These are phyloP conservation scores for Halcyon badia DNA, from an alignment of 2,797 vertebrate species.

Conservation along the genomic window DNA sequence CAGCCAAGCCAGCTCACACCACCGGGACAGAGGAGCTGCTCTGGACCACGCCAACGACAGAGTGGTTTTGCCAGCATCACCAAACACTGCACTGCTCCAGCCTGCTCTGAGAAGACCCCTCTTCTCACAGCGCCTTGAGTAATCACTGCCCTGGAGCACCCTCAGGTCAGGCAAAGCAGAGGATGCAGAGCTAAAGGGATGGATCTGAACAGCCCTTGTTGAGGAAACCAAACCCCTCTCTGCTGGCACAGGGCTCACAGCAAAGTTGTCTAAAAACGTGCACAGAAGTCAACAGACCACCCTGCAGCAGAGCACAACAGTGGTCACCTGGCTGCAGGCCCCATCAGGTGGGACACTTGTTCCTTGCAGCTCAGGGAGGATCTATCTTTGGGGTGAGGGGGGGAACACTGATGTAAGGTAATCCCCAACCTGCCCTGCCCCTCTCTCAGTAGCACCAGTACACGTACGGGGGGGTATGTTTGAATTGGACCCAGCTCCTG, in stretches of 20 bases:
- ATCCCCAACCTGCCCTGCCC: not conserved
- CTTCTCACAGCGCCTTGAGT: not conserved
- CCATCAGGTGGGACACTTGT: not conserved
- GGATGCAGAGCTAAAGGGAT: not conserved
- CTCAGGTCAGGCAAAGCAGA: not conserved
- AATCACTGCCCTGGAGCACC: not conserved
- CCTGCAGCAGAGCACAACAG: not conserved
- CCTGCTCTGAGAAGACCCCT: not conserved
- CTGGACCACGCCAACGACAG: not conserved
- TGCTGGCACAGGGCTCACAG: not conserved
- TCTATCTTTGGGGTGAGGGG: not conserved
- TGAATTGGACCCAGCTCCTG: not conserved
- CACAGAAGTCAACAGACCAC: not conserved
- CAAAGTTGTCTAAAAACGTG: rapidly evolving
- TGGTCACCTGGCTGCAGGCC: not conserved
- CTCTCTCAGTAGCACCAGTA: not conserved
- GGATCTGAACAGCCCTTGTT: not conserved
- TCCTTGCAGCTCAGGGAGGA: not conserved
- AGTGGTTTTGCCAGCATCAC: not conserved
- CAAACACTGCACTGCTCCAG: not conserved
- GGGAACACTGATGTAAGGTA: not conserved
- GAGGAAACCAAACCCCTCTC: not conserved
- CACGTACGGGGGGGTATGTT: no score
- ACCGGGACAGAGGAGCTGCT: not conserved
- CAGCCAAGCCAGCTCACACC: not conserved